A percentile compares a stretch with the other conserved stretches of the same genome.
Evolutionary conservation across 1,140 invertebrate species (phyloP).

Genomic region (Acromyrmex charruanus): DNA sequence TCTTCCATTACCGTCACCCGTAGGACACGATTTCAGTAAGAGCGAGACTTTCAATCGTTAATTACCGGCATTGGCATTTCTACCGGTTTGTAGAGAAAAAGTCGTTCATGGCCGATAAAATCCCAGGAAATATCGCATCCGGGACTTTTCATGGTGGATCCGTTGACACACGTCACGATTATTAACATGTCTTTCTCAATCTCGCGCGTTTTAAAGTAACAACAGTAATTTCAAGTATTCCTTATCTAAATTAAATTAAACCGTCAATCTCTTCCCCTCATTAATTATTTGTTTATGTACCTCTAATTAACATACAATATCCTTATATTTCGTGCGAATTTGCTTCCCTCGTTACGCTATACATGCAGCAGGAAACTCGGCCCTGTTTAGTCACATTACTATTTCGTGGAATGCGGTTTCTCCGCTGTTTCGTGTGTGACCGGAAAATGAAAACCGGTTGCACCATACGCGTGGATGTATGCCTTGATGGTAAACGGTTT

Average conservation of each 20-base stretch:
- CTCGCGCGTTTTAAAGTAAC: not conserved
- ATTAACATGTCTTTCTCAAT: not conserved
- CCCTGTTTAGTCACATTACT: slow-evolving; percentile 35
- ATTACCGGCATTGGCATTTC: slow-evolving; percentile 65
- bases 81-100: slow-evolving; percentile 64
- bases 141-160: not conserved
- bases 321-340: slow-evolving; percentile 4
- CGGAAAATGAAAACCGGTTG: slow-evolving; percentile 65
- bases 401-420: slow-evolving; percentile 54
- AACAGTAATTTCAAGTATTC: not conserved
- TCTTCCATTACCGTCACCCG: not conserved
- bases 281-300: not conserved
- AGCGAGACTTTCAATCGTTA: slow-evolving; percentile 75
- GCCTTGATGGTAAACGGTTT: slow-evolving; percentile 49
- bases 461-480: not conserved
- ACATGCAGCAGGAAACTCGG: slow-evolving; percentile 27
- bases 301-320: not conserved
- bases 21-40: slow-evolving; percentile 55
- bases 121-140: slow-evolving; percentile 46
- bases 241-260: slow-evolving; percentile 19
- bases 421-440: slow-evolving; percentile 20
- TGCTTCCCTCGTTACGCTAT: not conserved
- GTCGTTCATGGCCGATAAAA: slow-evolving; percentile 78
- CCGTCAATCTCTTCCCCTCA: not conserved
- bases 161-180: not conserved